phyloP scores from a whole-genome alignment of 2,888 invertebrate genomes.

The Heliconius ismenius region DNA sequence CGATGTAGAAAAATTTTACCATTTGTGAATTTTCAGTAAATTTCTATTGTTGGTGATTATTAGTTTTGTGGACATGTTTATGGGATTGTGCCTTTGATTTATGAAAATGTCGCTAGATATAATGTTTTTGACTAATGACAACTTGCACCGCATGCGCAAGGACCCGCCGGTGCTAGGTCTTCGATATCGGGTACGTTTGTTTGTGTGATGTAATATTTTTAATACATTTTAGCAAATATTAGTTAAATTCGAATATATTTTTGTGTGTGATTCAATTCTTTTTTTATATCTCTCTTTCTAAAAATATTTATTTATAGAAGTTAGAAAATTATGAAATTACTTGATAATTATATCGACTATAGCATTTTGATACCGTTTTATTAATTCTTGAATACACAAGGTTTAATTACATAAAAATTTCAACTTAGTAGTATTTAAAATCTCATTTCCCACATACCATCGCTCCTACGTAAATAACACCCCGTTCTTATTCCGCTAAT shows the following conservation, averaged over 20 bases:
- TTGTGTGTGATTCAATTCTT: not conserved
- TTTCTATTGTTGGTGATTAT: slow-evolving; percentile 41
- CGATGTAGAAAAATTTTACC: slow-evolving; percentile 56
- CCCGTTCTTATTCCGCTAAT: not conserved
- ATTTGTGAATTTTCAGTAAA: slow-evolving; percentile 16
- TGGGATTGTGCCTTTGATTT: slow-evolving; percentile 51
- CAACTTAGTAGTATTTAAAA: not conserved
- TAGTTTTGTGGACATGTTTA: slow-evolving; percentile 57
- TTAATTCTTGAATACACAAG: not conserved
- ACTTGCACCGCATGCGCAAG: slow-evolving; percentile 76
- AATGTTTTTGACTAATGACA: slow-evolving; percentile 80
- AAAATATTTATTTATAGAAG: not conserved
- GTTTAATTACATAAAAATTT: not conserved
- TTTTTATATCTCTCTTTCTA: not conserved
- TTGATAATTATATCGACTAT: too few species aligned
- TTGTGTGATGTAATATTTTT: not conserved
- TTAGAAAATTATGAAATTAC: too few species aligned
- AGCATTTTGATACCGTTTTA: too few species aligned
- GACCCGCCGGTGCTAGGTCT: slow-evolving; percentile 75
- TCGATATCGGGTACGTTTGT: slow-evolving; percentile 72
- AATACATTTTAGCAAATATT: not conserved
- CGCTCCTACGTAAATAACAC: not conserved
- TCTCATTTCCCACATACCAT: not conserved
- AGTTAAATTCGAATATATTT: not conserved
- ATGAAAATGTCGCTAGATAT: slow-evolving; percentile 74